A percentile compares a stretch with the other conserved stretches of the same genome.
Conservation (phyloP, 2,113 vertebrate species). For the Pipra filicauda region DNA sequence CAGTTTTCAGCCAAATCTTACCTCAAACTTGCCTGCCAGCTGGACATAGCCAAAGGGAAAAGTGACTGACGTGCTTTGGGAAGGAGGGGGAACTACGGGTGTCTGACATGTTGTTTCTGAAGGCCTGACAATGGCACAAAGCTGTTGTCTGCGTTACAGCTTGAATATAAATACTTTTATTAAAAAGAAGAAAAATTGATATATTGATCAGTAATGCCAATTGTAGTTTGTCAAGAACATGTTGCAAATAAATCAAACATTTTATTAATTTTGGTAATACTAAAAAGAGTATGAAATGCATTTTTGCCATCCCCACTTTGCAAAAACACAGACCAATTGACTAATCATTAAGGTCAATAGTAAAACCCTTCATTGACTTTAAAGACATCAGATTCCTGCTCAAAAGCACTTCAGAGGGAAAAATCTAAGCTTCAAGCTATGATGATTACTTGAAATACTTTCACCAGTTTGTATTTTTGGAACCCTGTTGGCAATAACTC, state of each 20-base stretch:
- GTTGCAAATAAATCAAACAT: background rate
- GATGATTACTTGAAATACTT: conserved; percentile 9
- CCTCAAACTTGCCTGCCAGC: background rate
- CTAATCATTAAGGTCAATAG: background rate
- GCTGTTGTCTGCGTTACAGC: background rate
- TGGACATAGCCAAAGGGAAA: background rate
- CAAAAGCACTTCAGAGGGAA: background rate
- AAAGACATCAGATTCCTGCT: background rate
- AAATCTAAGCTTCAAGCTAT: background rate
- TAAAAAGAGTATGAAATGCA: background rate
- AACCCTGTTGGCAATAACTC: conserved; percentile 18
- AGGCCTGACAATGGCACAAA: background rate
- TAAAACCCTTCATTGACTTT: background rate
- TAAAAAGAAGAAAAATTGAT: background rate
- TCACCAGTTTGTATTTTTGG: conserved; percentile 26
- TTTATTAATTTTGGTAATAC: background rate
- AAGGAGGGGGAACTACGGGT: background rate
- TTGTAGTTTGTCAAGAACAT: background rate
- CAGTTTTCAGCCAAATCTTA: background rate
- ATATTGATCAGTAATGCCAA: background rate
- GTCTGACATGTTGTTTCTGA: background rate
- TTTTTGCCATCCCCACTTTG: background rate
- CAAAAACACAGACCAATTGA: background rate
- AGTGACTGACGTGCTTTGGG: fast-evolving
- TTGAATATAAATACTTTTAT: background rate